Evolutionary conservation across 53 echinoderm and acorn worm species (phyloP), one percentile per base, ranked within the genome.

Genomic region (Antedon mediterranea): DNA sequence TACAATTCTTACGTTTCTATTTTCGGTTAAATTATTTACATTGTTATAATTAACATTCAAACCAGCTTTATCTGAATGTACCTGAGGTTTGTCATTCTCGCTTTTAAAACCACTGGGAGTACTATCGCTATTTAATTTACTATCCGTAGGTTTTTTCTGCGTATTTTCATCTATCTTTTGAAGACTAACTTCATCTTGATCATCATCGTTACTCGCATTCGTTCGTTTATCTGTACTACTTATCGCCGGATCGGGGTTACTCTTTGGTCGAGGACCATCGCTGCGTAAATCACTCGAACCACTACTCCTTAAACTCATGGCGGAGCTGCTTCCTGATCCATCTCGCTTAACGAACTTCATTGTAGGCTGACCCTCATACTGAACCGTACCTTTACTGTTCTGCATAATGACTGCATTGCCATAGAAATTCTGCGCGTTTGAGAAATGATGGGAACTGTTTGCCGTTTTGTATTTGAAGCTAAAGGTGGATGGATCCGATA

Each of bases 361-460:
- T 11, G 57, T 57, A 8, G 57, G 57, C 23, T 57, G 11, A 57
- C 57, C 57, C 9, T 57, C 57, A 57, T 18, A 18, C 23, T 57
- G 57, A 57, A 57, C 57, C 2, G 57, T 23, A 11, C 57, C 57
- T 23, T 18, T 57, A 23, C 20, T 15, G 57, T 57, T 57, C 20
- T 57, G 57, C 57, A 73, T 43, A 4, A 75, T 57, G 0, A 82
- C 34, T 43, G 44, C n/a, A 23, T 77, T 80, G 0, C 80, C 72
- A 28, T 93, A 85, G 81, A 92, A 89, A 43, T 84, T 83, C 81
- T 92, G 86, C 0, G 97, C 85, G 42, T 87, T 87, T 37, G 85
- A 79, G 83, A 92, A 97, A 82, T 92, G 97, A 74, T 92, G 97
- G 0, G 88, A 88, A 80, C 88, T 88, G 30, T 81, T 80, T 29